Conservation (phyloP, 2,113 vertebrate genomes). For the Hucho hucho region DNA sequence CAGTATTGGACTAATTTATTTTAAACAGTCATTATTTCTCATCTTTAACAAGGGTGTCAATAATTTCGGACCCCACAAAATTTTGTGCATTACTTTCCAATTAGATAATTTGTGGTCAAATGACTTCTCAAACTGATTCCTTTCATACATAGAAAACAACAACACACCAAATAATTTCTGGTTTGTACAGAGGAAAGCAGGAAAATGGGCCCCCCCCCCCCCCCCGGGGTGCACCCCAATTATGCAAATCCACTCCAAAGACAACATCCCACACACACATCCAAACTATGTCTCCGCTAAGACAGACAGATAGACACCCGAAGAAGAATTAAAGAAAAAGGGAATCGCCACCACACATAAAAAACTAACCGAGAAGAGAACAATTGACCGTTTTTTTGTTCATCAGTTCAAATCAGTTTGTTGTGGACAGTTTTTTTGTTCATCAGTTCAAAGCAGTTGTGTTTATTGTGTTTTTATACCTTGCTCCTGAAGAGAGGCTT, state of each 20-base stretch:
- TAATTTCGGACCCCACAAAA: too few species aligned
- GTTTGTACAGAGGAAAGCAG: constrained; percentile 8
- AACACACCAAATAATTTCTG: constrained; percentile 12
- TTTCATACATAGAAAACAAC: background rate
- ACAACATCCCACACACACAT: background rate
- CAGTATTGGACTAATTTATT: too few species aligned
- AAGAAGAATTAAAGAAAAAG: constrained; percentile 7
- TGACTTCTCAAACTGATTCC: background rate
- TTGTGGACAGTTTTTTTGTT: constrained; percentile 5
- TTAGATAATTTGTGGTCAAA: background rate
- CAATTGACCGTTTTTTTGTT: constrained; percentile 16
- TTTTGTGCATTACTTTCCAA: constrained; percentile 3
- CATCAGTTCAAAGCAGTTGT: background rate
- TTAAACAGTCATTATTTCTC: too few species aligned
- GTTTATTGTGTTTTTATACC: constrained; percentile 74
- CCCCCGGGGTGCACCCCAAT: constrained; percentile 14
- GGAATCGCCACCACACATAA: constrained; percentile 30
- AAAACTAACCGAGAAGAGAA: constrained; percentile 15
- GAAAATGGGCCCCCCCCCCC: too few species aligned
- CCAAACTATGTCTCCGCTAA: constrained; percentile 1
- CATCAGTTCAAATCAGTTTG: background rate
- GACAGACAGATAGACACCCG: background rate
- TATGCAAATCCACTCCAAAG: constrained; percentile 26
- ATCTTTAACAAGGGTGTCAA: too few species aligned
- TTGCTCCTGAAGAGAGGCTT: constrained; percentile 98